These are phyloP conservation scores for Anastrepha ludens DNA, from an alignment of 1,140 invertebrate species.

Conservation along the genomic window DNA sequence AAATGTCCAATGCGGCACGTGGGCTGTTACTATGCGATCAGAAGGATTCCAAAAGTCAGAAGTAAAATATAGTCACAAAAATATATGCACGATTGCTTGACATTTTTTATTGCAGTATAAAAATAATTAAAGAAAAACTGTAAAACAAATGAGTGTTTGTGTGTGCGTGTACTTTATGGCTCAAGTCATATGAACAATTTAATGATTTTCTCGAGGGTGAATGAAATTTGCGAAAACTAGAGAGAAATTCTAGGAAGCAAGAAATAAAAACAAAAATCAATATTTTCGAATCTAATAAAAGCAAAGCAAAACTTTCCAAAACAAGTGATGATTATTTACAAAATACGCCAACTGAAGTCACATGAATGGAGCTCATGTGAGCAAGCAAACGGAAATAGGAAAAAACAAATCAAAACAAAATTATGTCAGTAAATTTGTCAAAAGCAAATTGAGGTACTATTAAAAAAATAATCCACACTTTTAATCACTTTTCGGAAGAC, in stretches of 20 bases:
- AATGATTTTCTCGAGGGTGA: conserved; percentile 3
- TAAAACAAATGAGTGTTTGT: neutral
- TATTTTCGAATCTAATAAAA: neutral
- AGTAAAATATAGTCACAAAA: neutral
- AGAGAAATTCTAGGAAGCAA: neutral
- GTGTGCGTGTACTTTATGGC: neutral
- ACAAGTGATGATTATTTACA: conserved; percentile 36
- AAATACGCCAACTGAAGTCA: neutral
- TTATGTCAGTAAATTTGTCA: neutral
- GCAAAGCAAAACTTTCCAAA: neutral
- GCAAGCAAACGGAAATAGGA: neutral
- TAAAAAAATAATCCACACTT: neutral
- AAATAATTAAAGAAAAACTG: neutral
- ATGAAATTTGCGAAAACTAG: neutral
- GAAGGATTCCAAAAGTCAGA: neutral
- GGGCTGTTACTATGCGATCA: conserved; percentile 35
- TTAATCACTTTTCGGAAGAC: neutral
- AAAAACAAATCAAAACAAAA: neutral
- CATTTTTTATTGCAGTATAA: neutral
- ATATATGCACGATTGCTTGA: neutral
- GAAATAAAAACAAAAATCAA: neutral
- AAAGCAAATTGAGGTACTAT: neutral
- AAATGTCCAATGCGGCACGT: neutral
- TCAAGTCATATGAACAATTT: conserved; percentile 39
- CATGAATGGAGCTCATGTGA: conserved; percentile 31